Percentiles rank a stretch among this genome's conserved stretches.
Conservation (phyloP, 2,888 invertebrate genomes). For the Drosophila demipolita region DNA sequence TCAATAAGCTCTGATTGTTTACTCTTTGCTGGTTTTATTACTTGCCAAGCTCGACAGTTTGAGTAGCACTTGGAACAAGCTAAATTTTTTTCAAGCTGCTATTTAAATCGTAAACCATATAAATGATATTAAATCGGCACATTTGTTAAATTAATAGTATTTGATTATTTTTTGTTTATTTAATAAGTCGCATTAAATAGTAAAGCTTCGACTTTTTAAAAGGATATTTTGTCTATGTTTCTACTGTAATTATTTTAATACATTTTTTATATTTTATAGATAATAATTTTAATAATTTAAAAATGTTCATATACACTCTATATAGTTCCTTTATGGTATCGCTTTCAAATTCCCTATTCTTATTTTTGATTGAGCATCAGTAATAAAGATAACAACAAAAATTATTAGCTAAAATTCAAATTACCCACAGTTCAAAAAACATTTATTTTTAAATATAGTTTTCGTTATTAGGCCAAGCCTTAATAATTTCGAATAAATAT, state of each 20-base stretch:
- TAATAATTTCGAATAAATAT: no score
- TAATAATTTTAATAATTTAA: no score
- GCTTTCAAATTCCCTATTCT: neutral
- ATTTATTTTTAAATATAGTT: no score
- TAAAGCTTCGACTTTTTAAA: neutral
- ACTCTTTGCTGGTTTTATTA: conserved; percentile 49
- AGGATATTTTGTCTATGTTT: rapidly evolving
- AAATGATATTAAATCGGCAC: neutral
- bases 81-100: neutral
- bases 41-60: conserved; percentile 7
- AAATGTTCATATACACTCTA: neutral
- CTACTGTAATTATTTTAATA: neutral
- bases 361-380: neutral
- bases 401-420: neutral
- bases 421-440: neutral
- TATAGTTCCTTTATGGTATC: neutral
- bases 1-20: conserved; percentile 58
- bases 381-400: no score
- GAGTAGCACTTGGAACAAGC: neutral
- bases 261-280: neutral
- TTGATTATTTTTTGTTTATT: neutral
- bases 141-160: neutral
- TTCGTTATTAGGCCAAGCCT: no score
- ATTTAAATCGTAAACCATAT: neutral
- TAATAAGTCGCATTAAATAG: neutral